These are phyloP conservation scores for Brachypterus glaber DNA, from an alignment of 2,888 invertebrate species.

Conservation along the genomic window DNA sequence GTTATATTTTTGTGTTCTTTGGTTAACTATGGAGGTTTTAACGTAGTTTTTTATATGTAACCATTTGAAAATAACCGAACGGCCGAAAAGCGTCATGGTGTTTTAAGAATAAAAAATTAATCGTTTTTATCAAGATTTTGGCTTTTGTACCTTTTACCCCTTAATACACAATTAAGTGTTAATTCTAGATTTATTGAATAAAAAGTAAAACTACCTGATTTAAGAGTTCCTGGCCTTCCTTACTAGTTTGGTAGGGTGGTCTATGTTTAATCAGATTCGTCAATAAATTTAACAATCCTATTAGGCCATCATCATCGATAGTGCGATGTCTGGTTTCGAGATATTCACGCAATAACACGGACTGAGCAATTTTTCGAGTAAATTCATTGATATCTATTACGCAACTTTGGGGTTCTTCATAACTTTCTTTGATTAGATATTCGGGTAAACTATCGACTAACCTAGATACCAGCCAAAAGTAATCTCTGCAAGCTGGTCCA, in stretches of 20 bases:
- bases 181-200: too few species aligned
- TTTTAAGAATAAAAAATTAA: too few species aligned
- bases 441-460: conserved; percentile 78
- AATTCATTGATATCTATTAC: conserved; percentile 60
- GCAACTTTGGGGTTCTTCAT: conserved; percentile 47
- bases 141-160: too few species aligned
- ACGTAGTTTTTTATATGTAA: too few species aligned
- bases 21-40: too few species aligned
- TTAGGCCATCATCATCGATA: conserved; percentile 81
- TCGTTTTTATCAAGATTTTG: too few species aligned
- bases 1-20: too few species aligned
- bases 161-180: too few species aligned
- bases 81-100: too few species aligned
- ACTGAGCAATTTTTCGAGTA: conserved; percentile 57
- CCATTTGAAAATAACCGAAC: too few species aligned
- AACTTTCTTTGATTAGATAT: conserved; percentile 61
- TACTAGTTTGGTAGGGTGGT: conserved; percentile 73
- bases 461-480: conserved; percentile 86
- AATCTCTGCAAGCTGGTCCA: conserved; percentile 89
- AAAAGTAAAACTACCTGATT: conserved; percentile 54
- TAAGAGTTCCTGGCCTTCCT: conserved; percentile 61
- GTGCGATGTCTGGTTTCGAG: conserved; percentile 73
- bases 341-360: conserved; percentile 68
- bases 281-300: conserved; percentile 76
- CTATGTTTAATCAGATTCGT: conserved; percentile 85